These are phyloP conservation scores for Acromyrmex charruanus DNA, from an alignment of 1,140 invertebrate species.

Conservation along the genomic window DNA sequence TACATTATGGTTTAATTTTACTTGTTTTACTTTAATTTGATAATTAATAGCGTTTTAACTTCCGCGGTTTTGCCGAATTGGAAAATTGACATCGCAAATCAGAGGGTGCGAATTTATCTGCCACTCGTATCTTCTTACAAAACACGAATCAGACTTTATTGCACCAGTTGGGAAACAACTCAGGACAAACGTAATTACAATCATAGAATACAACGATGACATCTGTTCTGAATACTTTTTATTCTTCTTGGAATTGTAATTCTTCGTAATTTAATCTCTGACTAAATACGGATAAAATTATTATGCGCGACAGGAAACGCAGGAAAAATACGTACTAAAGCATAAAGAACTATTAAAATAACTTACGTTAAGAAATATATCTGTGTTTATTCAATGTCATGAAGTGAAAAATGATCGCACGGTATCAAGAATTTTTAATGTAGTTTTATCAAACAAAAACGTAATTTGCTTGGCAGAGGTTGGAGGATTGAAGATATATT, in stretches of 20 bases:
- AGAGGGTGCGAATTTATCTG: not conserved
- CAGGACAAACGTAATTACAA: not conserved
- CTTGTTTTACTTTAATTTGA: not conserved
- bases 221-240: conserved; percentile 11
- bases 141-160: conserved; percentile 13
- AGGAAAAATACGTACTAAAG: not conserved
- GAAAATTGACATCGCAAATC: conserved; percentile 25
- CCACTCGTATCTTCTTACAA: not conserved
- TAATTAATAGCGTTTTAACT: not conserved
- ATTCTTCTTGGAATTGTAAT: not conserved
- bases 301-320: not conserved
- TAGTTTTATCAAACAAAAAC: not conserved
- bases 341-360: not conserved
- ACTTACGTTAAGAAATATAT: not conserved
- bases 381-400: not conserved
- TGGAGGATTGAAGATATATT: not conserved
- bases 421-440: not conserved
- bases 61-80: not conserved
- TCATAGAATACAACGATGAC: conserved; percentile 10
- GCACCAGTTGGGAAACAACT: conserved; percentile 13
- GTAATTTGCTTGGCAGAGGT: not conserved
- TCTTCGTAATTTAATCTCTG: not conserved
- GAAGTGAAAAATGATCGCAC: not conserved
- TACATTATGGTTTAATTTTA: not conserved
- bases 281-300: not conserved